A percentile compares a stretch with the other conserved stretches of the same genome.
Evolutionary conservation across 2,888 invertebrate genomes (phyloP).

Genomic region (Copidosoma aretas): DNA sequence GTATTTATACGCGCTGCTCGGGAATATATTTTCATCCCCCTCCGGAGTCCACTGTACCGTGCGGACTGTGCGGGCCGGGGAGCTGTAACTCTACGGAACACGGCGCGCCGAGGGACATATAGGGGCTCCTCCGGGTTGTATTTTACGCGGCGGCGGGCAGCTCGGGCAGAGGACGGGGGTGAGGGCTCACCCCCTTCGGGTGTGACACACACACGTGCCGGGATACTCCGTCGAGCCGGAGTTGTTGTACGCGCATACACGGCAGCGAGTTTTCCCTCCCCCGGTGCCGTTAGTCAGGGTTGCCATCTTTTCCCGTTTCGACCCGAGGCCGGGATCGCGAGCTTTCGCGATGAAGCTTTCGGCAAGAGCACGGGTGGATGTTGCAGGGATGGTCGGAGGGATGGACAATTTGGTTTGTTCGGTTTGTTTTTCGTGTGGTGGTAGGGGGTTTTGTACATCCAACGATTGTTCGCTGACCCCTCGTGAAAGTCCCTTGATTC

Average conservation of each 20-base stretch:
- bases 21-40: not conserved
- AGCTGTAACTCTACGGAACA: not conserved
- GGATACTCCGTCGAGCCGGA: conserved; percentile 47
- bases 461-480: too few species aligned
- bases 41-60: not conserved
- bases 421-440: too few species aligned
- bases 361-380: too few species aligned
- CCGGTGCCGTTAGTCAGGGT: not conserved
- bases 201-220: conserved; percentile 36
- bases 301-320: too few species aligned
- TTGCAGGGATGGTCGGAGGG: too few species aligned
- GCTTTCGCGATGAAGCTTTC: too few species aligned
- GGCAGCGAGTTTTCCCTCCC: conserved; percentile 35
- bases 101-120: not conserved
- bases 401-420: too few species aligned
- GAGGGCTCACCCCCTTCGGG: not conserved
- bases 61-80: too few species aligned
- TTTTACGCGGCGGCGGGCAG: conserved; percentile 11
- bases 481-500: too few species aligned
- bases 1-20: not conserved
- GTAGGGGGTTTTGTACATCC: too few species aligned
- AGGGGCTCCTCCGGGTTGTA: conserved; percentile 4
- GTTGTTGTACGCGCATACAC: too few species aligned
- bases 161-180: not conserved
- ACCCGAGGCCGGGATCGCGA: too few species aligned